phyloP scores from a whole-genome alignment of 2,888 invertebrate species.

The Dimorphilus gyrociliatus region DNA sequence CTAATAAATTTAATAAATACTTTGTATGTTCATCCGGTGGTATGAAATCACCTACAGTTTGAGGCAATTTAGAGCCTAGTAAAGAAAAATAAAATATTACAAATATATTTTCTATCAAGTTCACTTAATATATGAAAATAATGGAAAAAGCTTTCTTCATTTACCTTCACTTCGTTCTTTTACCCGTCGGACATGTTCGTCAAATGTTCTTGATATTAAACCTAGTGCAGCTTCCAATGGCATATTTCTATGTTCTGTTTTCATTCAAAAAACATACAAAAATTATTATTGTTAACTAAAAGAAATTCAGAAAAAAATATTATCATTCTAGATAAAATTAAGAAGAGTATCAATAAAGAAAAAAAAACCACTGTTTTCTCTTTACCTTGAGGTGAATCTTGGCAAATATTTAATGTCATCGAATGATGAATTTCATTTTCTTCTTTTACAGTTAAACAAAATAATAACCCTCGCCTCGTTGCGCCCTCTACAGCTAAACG shows the following conservation, averaged over 20 bases:
- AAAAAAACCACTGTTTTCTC: background rate
- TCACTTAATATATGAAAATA: too few relatives aligned
- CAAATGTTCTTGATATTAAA: conserved; percentile 47
- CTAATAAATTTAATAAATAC: conserved; percentile 55
- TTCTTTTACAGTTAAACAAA: conserved; percentile 68
- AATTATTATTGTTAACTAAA: too few relatives aligned
- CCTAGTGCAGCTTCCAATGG: conserved; percentile 74
- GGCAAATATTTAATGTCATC: conserved; percentile 70
- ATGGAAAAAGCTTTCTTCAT: too few relatives aligned
- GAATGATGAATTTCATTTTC: conserved; percentile 71
- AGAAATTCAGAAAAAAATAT: background rate
- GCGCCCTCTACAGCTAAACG: conserved; percentile 63
- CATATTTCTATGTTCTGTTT: conserved; percentile 81
- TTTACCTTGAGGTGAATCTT: conserved; percentile 64
- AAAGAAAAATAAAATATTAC: too few relatives aligned
- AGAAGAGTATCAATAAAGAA: background rate
- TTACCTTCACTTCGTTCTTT: too few relatives aligned
- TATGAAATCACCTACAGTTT: conserved; percentile 15
- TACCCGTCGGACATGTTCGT: conserved; percentile 25
- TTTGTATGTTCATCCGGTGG: conserved; percentile 21
- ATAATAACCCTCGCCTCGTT: conserved; percentile 68
- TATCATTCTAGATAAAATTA: background rate
- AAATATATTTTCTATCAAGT: too few relatives aligned
- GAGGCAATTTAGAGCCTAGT: conserved; percentile 6
- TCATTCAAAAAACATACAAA: conserved; percentile 7